Conservation (phyloP, 2,797 vertebrate genomes). For the Spinus olivaceus region DNA sequence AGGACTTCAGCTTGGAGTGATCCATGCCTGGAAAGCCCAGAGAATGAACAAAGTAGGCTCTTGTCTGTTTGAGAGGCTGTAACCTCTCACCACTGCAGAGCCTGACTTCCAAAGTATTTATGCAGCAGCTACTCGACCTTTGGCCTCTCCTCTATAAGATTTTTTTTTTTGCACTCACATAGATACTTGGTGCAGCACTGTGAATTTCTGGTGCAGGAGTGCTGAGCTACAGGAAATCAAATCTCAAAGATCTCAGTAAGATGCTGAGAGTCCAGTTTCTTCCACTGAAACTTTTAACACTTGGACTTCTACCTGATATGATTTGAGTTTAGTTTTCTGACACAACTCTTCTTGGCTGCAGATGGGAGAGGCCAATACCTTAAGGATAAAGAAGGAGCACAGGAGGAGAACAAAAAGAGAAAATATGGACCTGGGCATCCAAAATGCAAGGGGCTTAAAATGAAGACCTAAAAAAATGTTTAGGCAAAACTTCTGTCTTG, state of each 20-base stretch:
- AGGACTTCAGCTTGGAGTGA: neutral
- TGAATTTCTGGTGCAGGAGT: neutral
- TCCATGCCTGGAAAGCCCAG: neutral
- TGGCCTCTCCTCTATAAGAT: neutral
- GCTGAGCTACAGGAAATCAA: slow-evolving; percentile 18
- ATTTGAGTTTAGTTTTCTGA: neutral
- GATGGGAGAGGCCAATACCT: neutral
- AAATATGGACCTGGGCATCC: neutral
- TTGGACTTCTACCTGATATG: neutral
- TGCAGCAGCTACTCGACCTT: neutral
- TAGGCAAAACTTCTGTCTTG: neutral
- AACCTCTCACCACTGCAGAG: neutral
- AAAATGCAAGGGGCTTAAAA: neutral
- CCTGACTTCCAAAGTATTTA: neutral
- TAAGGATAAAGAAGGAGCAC: neutral
- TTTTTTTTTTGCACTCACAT: neutral
- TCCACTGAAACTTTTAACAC: neutral
- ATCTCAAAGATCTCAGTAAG: neutral
- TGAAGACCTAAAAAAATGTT: neutral
- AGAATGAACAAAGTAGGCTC: neutral
- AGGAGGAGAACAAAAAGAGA: neutral
- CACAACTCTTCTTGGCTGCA: neutral
- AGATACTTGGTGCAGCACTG: neutral
- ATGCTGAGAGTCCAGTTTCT: neutral
- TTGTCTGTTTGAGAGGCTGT: neutral